phyloP scores from a whole-genome alignment of 2,797 vertebrate genomes.

The Lepilemur ruficaudatus region DNA sequence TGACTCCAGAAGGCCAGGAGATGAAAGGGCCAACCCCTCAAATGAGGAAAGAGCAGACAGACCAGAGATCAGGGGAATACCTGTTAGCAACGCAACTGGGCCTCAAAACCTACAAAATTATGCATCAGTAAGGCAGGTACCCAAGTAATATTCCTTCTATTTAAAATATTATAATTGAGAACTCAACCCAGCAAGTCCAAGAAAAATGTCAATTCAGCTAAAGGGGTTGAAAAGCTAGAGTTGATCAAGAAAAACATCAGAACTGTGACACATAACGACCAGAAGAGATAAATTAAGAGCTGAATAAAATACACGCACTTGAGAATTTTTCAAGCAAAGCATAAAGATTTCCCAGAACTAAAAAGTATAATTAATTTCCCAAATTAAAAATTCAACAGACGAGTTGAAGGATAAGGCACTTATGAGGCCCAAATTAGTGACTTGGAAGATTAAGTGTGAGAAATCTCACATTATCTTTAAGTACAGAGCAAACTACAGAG shows the following conservation, averaged over 20 bases:
- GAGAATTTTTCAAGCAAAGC: conserved; percentile 24
- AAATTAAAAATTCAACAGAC: conserved; percentile 30
- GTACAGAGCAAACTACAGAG: background rate
- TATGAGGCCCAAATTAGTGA: background rate
- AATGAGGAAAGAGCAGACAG: background rate
- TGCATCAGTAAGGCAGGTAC: background rate
- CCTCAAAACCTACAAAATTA: background rate
- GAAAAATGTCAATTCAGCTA: background rate
- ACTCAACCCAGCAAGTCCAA: background rate
- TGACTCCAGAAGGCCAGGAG: background rate
- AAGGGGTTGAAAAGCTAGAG: background rate
- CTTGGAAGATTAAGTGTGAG: conserved; percentile 14
- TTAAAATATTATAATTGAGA: background rate
- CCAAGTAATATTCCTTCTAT: background rate
- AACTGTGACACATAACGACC: background rate
- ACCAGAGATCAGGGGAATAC: background rate
- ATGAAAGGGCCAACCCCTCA: background rate
- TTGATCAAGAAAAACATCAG: background rate
- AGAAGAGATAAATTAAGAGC: background rate
- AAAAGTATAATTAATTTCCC: background rate
- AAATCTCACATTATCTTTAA: conserved; percentile 17
- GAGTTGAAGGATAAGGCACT: conserved; percentile 1
- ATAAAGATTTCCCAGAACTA: background rate
- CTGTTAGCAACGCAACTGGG: background rate
- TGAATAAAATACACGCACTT: conserved; percentile 1